These are phyloP conservation scores for Phaonia tiefii DNA, from an alignment of 2,888 invertebrate genomes.

Conservation along the genomic window DNA sequence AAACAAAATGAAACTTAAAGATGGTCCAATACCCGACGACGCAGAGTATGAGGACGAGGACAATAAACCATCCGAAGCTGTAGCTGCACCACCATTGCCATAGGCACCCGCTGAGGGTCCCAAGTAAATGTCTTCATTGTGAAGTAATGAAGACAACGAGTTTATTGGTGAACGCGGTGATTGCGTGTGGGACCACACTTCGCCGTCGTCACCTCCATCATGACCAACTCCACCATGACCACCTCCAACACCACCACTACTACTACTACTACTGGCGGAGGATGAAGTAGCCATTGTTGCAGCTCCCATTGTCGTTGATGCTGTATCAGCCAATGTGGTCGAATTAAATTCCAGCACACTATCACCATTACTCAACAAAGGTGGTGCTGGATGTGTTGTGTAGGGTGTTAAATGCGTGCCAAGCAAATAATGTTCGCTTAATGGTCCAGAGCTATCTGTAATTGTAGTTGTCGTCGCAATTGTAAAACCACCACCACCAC, in stretches of 20 bases:
- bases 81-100: conserved; percentile 22
- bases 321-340: conserved; percentile 66
- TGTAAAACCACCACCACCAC: background rate
- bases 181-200: conserved; percentile 54
- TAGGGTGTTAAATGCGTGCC: conserved; percentile 57
- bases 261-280: conserved; percentile 38
- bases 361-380: conserved; percentile 73
- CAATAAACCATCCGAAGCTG: conserved; percentile 15
- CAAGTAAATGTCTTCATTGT: conserved; percentile 54
- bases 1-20: conserved; percentile 77
- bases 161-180: conserved; percentile 60
- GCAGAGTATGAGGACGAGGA: background rate
- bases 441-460: conserved; percentile 45
- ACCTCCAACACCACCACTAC: conserved; percentile 43
- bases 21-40: conserved; percentile 64
- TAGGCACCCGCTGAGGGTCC: conserved; percentile 28
- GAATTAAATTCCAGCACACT: conserved; percentile 74
- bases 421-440: conserved; percentile 51
- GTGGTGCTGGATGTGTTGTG: conserved; percentile 52
- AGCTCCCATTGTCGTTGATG: conserved; percentile 20
- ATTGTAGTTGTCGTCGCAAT: conserved; percentile 44
- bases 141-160: conserved; percentile 52
- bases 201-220: too few species aligned
- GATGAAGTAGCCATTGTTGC: conserved; percentile 42
- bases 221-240: conserved; percentile 66